Percentiles rank a stretch among this genome's conserved stretches.
Evolutionary conservation across 64 coral and sea anemone genomes (phyloP).

Genomic region (Stylophora pistillata): DNA sequence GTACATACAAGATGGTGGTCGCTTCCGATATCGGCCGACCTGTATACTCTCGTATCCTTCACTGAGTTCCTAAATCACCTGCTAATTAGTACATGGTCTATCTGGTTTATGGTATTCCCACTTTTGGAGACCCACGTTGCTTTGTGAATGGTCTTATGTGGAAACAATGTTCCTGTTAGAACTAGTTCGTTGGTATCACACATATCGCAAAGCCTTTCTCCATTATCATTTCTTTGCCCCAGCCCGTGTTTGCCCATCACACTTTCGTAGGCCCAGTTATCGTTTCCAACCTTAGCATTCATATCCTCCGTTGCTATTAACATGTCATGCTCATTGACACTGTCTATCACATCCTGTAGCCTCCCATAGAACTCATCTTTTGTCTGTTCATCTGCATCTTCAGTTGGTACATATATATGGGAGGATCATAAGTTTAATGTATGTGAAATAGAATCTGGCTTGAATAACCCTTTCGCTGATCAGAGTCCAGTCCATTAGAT

Average conservation of each 20-base stretch:
- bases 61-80: too few species aligned
- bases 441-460: slow-evolving; percentile 25
- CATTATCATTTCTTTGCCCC: slow-evolving; percentile 44
- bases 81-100: too few species aligned
- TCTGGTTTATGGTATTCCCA: too few species aligned
- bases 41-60: too few species aligned
- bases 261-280: too few species aligned
- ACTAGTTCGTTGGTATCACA: too few species aligned
- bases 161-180: too few species aligned
- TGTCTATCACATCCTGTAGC: slow-evolving; percentile 37
- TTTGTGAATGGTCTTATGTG: too few species aligned
- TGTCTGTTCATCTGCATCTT: too few species aligned
- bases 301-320: slow-evolving; percentile 29
- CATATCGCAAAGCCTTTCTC: slow-evolving; percentile 25
- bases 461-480: slow-evolving; percentile 32
- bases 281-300: too few species aligned
- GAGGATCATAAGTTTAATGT: slow-evolving; percentile 4
- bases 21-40: slow-evolving; percentile 21
- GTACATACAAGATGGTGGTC: slow-evolving; percentile 18
- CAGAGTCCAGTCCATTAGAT: slow-evolving; percentile 41
- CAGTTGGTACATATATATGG: slow-evolving; percentile 26
- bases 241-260: slow-evolving; percentile 11
- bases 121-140: too few species aligned
- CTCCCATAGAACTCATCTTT: slow-evolving; percentile 33
- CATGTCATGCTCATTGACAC: slow-evolving; percentile 29